Base-by-base conservation (phyloP, 2,888 invertebrate genomes). In the Cheilosia impressa region DNA sequence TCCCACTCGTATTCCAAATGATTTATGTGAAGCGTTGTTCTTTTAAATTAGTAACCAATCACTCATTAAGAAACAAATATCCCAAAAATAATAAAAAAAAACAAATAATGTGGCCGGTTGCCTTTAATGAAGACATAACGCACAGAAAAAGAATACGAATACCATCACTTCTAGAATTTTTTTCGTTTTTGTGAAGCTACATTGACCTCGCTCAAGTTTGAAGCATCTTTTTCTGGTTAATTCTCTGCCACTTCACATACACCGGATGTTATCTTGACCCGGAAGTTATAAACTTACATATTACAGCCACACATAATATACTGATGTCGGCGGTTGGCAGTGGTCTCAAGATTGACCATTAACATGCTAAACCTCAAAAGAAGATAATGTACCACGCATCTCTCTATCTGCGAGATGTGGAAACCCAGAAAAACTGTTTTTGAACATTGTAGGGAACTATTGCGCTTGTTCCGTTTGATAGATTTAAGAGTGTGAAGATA, bases 281-380 rank as follows among this genome's bases (percentile, higher is more conserved):
- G 82, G 82, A 82, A 77, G 82, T 82, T 77, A 66, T 82, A 82
- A 82, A 82, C 77, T 82, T 77, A 71, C 82, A 77, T 82, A 60
- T 65, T 47, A 71, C 66, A 76, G 60, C 63, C 65, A 38, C 76
- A 71, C 71, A 27, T 69, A 71, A 71, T 66, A 50, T 41, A 38
- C 41, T 57, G 43, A 10, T 66, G 45, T 5, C 55, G 62, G 62
- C 57, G 55, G 34, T 52, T 69, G 57, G 62, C 24, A 73, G 41
- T 77, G 76, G 71, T 77, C 60, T 68, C 68, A 50, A 77, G 72
- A 60, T 53, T 66, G 60, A 82, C 77, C 76, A 82, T 82, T 82
- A 82, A 77, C 66, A 72, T 66, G 65, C 65, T 76, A 71, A 82
- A 71, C 71, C 77, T 71, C 58, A 63, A 69, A 71, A 63, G 65